These are phyloP conservation scores for Leptobrachium ailaonicum DNA, from an alignment of 2,113 vertebrate genomes.

Conservation along the genomic window DNA sequence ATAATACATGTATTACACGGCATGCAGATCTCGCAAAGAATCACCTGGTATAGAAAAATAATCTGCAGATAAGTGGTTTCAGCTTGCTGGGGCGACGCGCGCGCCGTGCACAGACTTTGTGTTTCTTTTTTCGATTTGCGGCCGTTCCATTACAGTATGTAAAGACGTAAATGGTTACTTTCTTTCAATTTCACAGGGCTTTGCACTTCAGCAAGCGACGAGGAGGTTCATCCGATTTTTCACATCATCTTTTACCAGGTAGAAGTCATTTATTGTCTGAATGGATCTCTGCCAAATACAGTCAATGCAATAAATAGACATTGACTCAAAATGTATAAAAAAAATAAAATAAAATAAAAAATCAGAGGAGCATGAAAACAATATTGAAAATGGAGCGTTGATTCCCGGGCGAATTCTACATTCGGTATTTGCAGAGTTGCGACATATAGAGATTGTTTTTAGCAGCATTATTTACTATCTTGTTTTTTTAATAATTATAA, in stretches of 20 bases:
- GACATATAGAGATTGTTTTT: no score
- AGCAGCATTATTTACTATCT: no score
- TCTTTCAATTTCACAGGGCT: conserved; percentile 44
- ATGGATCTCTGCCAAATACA: conserved; percentile 25
- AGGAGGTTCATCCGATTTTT: conserved; percentile 30
- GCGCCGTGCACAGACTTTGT: not conserved
- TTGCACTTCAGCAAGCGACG: conserved; percentile 20
- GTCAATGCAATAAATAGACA: conserved; percentile 28
- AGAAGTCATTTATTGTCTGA: conserved; percentile 30
- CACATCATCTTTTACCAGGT: conserved; percentile 36
- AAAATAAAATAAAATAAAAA: not conserved
- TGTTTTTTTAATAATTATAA: no score
- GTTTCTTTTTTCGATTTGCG: not conserved
- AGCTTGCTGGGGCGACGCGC: no score
- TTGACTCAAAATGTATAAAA: not conserved
- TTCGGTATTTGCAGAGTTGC: no score
- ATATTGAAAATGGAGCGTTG: conserved; percentile 19
- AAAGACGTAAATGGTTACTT: conserved; percentile 7
- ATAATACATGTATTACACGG: no score
- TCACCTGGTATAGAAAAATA: no score
- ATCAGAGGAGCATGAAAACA: conserved; percentile 25
- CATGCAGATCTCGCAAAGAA: no score
- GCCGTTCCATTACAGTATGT: not conserved
- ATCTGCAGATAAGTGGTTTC: no score
- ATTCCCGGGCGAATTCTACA: no score